Percentiles rank a stretch among this genome's conserved stretches.
These are phyloP conservation scores for Fregetta grallaria DNA, from an alignment of 2,113 vertebrate species.

Conservation along the genomic window DNA sequence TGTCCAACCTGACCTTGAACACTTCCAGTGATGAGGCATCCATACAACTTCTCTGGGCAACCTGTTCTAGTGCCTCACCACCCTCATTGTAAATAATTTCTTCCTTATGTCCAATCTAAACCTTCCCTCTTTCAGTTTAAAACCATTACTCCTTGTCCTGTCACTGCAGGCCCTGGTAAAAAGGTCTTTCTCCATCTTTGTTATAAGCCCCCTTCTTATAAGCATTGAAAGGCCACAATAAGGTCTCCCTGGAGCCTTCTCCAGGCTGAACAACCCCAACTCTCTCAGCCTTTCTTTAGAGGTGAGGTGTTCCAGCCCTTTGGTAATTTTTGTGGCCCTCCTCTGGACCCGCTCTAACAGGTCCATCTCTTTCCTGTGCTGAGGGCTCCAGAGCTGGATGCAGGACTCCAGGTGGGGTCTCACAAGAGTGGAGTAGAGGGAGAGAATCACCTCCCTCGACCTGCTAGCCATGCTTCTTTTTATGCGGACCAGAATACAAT, in stretches of 20 bases:
- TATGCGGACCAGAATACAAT: neutral
- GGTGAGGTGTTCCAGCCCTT: neutral
- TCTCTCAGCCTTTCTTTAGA: neutral
- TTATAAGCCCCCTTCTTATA: neutral
- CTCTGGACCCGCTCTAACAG: neutral
- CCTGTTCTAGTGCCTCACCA: neutral
- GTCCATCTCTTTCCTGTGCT: neutral
- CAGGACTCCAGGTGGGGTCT: neutral
- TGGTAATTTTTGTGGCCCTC: neutral
- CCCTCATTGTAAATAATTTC: too few species aligned
- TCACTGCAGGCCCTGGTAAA: neutral
- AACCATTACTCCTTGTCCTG: neutral
- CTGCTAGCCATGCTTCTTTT: neutral
- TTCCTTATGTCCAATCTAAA: neutral
- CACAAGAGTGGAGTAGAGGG: accelerated
- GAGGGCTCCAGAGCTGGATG: neutral
- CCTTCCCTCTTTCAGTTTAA: neutral
- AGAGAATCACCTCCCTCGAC: neutral
- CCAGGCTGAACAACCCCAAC: neutral
- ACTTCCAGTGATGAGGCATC: neutral
- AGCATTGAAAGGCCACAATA: neutral
- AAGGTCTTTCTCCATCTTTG: neutral
- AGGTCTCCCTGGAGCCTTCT: neutral
- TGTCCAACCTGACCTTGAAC: neutral
- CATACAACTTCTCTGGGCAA: neutral